Evolutionary conservation across 2,797 vertebrate genomes (phyloP).

Genomic region (Argentina silus): DNA sequence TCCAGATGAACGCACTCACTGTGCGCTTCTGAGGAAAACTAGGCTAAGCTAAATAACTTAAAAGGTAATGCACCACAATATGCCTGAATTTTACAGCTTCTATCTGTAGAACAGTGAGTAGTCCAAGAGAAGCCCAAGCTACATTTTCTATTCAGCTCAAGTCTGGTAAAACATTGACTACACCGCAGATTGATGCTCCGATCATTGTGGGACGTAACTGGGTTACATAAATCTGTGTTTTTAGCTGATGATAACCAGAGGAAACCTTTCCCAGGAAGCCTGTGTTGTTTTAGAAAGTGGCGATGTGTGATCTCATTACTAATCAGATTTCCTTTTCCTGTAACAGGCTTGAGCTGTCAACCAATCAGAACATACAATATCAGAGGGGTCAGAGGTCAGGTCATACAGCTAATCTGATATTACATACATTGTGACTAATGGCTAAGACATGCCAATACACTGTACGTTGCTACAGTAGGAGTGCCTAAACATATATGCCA

Average conservation of each 20-base stretch:
- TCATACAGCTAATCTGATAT: conserved; percentile 12
- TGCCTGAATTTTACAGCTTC: no score
- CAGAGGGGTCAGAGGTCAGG: conserved; percentile 27
- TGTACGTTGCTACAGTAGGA: not conserved
- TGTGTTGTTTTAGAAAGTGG: conserved; percentile 43
- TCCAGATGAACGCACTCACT: no score
- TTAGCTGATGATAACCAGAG: conserved; percentile 20
- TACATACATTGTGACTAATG: conserved; percentile 16
- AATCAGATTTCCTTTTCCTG: conserved; percentile 57
- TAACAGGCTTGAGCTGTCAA: conserved; percentile 27
- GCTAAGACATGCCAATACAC: not conserved
- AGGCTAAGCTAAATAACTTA: no score
- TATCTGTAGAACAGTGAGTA: no score
- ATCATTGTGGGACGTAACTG: not conserved
- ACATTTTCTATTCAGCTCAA: not conserved
- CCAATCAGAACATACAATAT: conserved; percentile 40
- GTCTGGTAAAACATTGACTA: not conserved
- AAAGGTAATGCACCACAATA: not conserved
- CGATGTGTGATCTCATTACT: conserved; percentile 24
- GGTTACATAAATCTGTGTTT: conserved; percentile 4
- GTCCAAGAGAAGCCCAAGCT: not conserved
- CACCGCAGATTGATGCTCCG: conserved; percentile 8
- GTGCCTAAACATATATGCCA: no score
- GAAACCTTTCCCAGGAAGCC: conserved; percentile 59
- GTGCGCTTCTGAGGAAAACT: no score